Evolutionary conservation across 2,797 vertebrate species (phyloP), one percentile per base, ranked within the genome.

Genomic region (Clangula hyemalis): DNA sequence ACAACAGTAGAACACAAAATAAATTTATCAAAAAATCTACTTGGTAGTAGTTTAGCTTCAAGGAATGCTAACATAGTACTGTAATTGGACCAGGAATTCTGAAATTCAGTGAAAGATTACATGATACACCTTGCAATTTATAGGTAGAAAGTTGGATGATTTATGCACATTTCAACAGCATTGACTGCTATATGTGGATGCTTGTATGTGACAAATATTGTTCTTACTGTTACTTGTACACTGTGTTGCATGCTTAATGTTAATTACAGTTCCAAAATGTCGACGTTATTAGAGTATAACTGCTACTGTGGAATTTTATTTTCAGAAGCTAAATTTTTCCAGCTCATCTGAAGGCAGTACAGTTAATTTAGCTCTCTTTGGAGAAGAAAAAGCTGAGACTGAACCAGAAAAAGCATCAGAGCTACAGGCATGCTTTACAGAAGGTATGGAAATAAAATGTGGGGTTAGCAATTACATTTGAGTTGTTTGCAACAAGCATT

Each of bases 281-380:
- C 58, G 70, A n/a, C 75, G 87, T n/a, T 85, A 88, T 30, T 43
- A 47, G 92, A 91, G 82, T 88, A 85, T 73, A 92, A 90, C 57
- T 69, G 89, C 19, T 94, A 69, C 8, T 7, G 61, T 92, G 97
- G 14, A 65, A 68, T 94, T 97, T 94, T 83, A 51, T 96, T 98
- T 97, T 75, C 96, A 99, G 99, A 98, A 95, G 85, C 39, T 97
- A 38, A 98, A 98, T 54, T 97, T 89, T 86, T 89, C 96, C 25
- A 99, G 99, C 96, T 99, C 98, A 27, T 99, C 99, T 30, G 99
- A 99, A 96, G 99, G 99, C 88, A 99, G 99, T 97, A 99, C 99
- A 16, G 97, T 99, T 78, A 98, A 99, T 95, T 97, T 98, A 85
- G 95, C 96, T 78, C 90, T 96, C 72, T 96, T 95, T 36, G 97